These are phyloP conservation scores for Oreonectes daqikongensis DNA, from an alignment of 2,797 vertebrate genomes.

Conservation along the genomic window DNA sequence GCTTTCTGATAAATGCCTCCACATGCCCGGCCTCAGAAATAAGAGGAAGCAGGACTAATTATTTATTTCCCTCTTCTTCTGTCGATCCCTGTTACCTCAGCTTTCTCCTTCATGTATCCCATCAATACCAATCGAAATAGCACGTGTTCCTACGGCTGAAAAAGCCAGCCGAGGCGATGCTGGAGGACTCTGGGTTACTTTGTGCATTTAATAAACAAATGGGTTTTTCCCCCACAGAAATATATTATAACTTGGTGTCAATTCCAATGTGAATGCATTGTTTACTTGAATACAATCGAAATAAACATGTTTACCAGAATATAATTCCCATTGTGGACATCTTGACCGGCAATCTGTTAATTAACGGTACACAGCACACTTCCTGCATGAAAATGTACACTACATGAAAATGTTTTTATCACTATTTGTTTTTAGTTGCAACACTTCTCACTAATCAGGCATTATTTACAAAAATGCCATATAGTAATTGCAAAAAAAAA, in stretches of 20 bases:
- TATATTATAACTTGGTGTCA: background rate
- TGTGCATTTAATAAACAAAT: background rate
- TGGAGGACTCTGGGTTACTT: background rate
- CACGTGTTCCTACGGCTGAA: constrained; percentile 15
- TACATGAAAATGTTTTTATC: background rate
- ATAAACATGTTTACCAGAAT: constrained; percentile 24
- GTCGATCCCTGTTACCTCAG: constrained; percentile 29
- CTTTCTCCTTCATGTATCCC: constrained; percentile 18
- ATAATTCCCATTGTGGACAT: background rate
- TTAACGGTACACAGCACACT: background rate
- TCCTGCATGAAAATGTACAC: background rate
- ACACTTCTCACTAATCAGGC: background rate
- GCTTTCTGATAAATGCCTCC: constrained; percentile 26
- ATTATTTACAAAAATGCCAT: background rate
- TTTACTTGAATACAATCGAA: background rate
- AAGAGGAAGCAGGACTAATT: constrained; percentile 33
- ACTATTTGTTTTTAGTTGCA: too few species aligned
- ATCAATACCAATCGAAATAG: constrained; percentile 48
- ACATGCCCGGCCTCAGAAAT: constrained; percentile 18
- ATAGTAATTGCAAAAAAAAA: too few species aligned
- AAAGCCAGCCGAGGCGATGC: constrained; percentile 1
- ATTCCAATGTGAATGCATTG: background rate
- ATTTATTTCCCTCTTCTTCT: constrained; percentile 15
- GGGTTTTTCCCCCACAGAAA: background rate
- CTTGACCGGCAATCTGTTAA: background rate